Evolutionary conservation across 2,888 invertebrate species (phyloP).

Genomic region (Antheraea yamamai): DNA sequence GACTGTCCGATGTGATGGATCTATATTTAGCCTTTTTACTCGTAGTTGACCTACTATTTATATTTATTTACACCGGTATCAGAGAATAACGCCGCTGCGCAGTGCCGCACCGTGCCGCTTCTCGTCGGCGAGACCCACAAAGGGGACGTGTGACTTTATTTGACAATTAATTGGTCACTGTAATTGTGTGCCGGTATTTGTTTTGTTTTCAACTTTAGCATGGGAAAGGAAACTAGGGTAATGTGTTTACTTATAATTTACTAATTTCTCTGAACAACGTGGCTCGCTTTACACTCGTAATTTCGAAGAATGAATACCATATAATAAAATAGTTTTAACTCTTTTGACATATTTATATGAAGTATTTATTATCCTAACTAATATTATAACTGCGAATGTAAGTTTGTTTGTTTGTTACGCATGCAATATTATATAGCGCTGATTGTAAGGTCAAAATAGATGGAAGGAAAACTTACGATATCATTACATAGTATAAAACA

Average conservation of each 20-base stretch:
- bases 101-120: not conserved
- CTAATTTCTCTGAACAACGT: not conserved
- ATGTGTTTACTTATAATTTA: constrained; percentile 4
- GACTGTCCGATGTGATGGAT: not conserved
- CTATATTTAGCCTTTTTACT: not conserved
- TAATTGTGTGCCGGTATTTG: constrained; percentile 34
- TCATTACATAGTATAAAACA: no score
- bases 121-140: constrained; percentile 15
- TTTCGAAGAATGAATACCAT: not conserved
- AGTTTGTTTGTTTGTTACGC: no score
- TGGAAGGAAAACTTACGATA: no score
- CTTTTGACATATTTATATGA: no score
- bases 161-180: constrained; percentile 47
- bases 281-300: not conserved
- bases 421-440: no score
- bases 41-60: not conserved
- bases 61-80: not conserved
- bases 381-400: no score
- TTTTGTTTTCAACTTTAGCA: constrained; percentile 27
- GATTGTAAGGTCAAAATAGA: no score
- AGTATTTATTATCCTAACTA: no score
- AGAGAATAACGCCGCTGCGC: not conserved
- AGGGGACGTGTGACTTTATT: constrained; percentile 39
- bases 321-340: no score
- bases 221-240: constrained; percentile 18